Base-by-base conservation (phyloP, 37 sponge, comb jelly and placozoan genomes). In the Amphimedon queenslandica region DNA sequence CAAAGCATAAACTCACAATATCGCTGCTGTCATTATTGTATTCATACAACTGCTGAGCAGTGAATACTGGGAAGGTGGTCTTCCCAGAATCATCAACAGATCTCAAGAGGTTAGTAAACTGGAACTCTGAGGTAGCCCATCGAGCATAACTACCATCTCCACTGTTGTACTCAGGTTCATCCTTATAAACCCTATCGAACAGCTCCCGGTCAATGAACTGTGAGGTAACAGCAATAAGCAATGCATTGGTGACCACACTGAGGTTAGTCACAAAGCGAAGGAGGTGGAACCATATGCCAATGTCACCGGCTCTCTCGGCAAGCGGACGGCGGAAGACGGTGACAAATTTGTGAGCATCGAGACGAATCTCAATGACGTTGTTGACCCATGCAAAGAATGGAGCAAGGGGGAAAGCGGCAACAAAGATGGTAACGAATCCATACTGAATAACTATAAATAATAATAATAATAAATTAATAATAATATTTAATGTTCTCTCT, bases 341-440 rank as follows among this genome's bases (percentile, higher is more conserved):
- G 25, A 86, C 56, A 43, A 86, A 94, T 81, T 98, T 98, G 86
- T 92, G 85, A 28, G 96, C 93, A 77, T 98, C 99, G 58, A 94
- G 73, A 63, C 99, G 66, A 39, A 98, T 94, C 77, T 98, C 99
- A 42, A 98, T 57, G 69, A 81, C 83, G 88, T 98, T 98, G 83
- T 98, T 98, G 30, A 98, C 74, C 64, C 92, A 85, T 39, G 99
- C 99, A 87, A 95, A 94, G 31, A 98, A 64, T 30, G 99, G 99
- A 56, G 99, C 96, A 58, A 98, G 87, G 1, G 99, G 99, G 70
- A 98, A 92, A 13, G 93, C 92, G 3, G 96, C 93, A 37, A 95
- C 99, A 79, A 98, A 98, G 61, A 98, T 81, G 47, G 99, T 98
- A 57, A 90, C 81, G 56, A 98, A 98, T 38, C 99, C 99, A 78